Conservation (phyloP, 92 coral and sea anemone species). For the Scolanthus callimorphus region DNA sequence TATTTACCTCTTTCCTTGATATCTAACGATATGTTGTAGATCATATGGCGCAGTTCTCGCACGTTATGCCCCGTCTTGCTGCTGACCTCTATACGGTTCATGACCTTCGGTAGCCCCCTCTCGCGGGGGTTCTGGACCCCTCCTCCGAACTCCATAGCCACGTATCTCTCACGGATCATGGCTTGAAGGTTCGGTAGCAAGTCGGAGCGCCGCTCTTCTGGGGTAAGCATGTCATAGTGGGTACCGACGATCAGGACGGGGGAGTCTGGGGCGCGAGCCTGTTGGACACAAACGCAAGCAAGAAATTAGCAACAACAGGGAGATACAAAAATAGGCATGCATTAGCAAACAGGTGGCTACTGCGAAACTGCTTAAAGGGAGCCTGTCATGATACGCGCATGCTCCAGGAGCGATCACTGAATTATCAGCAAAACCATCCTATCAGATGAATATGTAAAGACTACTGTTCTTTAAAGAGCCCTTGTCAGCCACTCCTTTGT, state of each 20-base stretch:
- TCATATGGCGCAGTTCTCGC: conserved; percentile 78
- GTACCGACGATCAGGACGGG: conserved; percentile 93
- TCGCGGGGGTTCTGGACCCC: conserved; percentile 83
- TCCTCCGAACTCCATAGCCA: conserved; percentile 87
- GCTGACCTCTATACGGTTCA: conserved; percentile 92
- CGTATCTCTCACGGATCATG: conserved; percentile 79
- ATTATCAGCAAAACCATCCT: too few species aligned
- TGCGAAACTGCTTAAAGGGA: too few species aligned
- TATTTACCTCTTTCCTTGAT: conserved; percentile 85
- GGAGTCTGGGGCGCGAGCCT: conserved; percentile 99
- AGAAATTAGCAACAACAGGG: too few species aligned
- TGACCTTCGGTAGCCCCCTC: conserved; percentile 90
- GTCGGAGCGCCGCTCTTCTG: conserved; percentile 57
- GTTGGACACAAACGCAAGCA: neutral
- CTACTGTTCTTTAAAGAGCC: too few species aligned
- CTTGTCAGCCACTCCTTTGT: too few species aligned
- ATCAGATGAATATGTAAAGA: too few species aligned
- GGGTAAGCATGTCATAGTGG: conserved; percentile 75
- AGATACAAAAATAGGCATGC: too few species aligned
- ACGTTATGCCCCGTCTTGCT: conserved; percentile 81
- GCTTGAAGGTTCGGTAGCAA: conserved; percentile 59
- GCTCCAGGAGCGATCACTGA: too few species aligned
- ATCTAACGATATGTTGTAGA: conserved; percentile 83
- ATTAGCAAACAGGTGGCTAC: too few species aligned
- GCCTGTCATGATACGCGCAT: too few species aligned